phyloP scores from a whole-genome alignment of 2,888 invertebrate genomes.

The Tethea ocularis region DNA sequence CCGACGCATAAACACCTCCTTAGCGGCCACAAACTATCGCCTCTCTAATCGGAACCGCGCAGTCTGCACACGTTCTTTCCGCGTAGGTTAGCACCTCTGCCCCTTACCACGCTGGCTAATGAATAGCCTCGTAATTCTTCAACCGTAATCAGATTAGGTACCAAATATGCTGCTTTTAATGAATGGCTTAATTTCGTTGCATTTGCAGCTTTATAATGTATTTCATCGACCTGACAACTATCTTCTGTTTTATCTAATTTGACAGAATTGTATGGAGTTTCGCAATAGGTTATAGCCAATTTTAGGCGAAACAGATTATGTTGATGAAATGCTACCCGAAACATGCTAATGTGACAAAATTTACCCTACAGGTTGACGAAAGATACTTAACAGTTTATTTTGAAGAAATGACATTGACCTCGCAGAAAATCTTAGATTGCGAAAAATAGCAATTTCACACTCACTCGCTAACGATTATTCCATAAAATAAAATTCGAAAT shows the following conservation, averaged over 20 bases:
- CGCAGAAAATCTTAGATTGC: background rate
- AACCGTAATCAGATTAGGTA: background rate
- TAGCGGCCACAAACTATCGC: constrained; percentile 53
- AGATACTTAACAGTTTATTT: background rate
- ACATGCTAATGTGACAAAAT: too few relatives aligned
- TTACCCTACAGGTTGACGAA: too few relatives aligned
- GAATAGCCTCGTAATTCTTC: constrained; percentile 25
- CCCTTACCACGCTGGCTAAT: constrained; percentile 11
- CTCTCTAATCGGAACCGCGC: constrained; percentile 45
- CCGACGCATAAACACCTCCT: constrained; percentile 69
- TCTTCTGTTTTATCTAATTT: too few relatives aligned
- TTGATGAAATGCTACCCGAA: too few relatives aligned
- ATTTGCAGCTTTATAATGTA: too few relatives aligned
- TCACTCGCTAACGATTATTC: background rate
- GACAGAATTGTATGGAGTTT: too few relatives aligned
- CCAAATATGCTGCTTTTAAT: background rate
- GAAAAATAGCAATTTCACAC: background rate
- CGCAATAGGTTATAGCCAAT: too few relatives aligned
- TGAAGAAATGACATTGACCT: background rate
- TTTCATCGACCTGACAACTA: too few relatives aligned
- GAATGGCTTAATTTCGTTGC: too few relatives aligned
- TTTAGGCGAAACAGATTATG: too few relatives aligned
- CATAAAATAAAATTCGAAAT: background rate
- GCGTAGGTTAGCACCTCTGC: constrained; percentile 26
- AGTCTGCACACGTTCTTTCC: constrained; percentile 20